Evolutionary conservation across 1,140 invertebrate genomes (phyloP).

Genomic region (Caligus rogercresseyi): DNA sequence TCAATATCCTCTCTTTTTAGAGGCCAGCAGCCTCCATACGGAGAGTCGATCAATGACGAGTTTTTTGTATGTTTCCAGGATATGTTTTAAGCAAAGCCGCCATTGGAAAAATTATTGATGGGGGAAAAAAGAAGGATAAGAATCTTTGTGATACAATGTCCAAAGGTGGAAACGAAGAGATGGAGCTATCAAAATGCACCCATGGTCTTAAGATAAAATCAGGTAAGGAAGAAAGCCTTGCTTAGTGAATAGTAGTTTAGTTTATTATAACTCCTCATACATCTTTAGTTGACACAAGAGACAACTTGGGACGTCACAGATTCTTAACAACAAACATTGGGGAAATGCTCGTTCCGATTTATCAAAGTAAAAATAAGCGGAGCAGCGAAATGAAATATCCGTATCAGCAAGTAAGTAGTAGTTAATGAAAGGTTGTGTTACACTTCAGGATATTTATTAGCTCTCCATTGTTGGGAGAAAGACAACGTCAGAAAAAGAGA

Average conservation of each 20-base stretch:
- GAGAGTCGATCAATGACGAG: no score
- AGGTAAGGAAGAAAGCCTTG: background rate
- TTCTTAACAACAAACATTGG: background rate
- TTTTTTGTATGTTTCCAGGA: no score
- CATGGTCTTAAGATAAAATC: background rate
- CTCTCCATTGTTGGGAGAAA: no score
- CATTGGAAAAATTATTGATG: background rate
- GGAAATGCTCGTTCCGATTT: background rate
- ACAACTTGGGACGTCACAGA: background rate
- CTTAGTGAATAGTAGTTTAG: background rate
- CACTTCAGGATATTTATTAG: no score
- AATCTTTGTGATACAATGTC: background rate
- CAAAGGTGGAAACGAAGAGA: background rate
- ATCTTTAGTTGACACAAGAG: background rate
- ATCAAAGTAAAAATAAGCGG: background rate
- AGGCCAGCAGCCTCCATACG: no score
- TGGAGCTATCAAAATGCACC: background rate
- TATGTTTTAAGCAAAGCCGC: background rate
- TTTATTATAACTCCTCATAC: no score
- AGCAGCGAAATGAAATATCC: background rate
- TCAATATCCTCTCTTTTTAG: no score
- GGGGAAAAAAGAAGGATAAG: background rate
- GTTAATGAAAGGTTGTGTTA: no score
- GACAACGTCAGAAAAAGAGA: no score
- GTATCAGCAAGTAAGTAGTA: background rate